phyloP scores from a whole-genome alignment of 2,888 invertebrate genomes.

The Phengaris arion region DNA sequence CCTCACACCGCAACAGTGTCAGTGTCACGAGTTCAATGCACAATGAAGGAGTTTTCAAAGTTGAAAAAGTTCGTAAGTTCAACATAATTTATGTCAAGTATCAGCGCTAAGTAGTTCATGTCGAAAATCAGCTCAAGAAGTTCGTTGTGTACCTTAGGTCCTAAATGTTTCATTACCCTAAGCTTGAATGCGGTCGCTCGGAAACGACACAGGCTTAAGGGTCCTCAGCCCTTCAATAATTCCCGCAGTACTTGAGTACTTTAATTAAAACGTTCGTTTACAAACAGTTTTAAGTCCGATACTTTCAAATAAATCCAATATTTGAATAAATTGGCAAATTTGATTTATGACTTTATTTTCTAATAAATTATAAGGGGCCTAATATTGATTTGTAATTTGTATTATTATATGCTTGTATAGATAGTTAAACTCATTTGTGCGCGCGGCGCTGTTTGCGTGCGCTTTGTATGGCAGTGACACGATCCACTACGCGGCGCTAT shows the following conservation, averaged over 20 bases:
- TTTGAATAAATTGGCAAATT: neutral
- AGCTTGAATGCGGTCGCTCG: conserved; percentile 36
- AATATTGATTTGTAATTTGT: neutral
- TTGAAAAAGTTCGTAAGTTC: neutral
- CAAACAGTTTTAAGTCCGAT: conserved; percentile 46
- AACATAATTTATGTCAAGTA: neutral
- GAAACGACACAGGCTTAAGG: conserved; percentile 34
- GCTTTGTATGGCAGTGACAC: no score
- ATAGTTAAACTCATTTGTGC: no score
- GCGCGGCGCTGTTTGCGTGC: no score
- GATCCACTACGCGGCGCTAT: no score
- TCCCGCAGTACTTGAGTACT: conserved; percentile 51
- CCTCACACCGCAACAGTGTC: no score
- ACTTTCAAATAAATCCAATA: conserved; percentile 23
- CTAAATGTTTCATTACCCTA: conserved; percentile 35
- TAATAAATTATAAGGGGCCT: neutral
- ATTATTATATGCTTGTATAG: no score
- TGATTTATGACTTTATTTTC: neutral
- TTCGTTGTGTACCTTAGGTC: neutral
- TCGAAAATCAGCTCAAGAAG: neutral
- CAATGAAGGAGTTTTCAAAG: no score
- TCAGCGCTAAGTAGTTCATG: neutral
- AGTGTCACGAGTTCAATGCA: no score
- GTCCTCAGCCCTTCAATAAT: conserved; percentile 41
- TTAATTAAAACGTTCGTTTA: conserved; percentile 63